Evolutionary conservation across 2,113 vertebrate genomes (phyloP).

Genomic region (Saguinus midas): DNA sequence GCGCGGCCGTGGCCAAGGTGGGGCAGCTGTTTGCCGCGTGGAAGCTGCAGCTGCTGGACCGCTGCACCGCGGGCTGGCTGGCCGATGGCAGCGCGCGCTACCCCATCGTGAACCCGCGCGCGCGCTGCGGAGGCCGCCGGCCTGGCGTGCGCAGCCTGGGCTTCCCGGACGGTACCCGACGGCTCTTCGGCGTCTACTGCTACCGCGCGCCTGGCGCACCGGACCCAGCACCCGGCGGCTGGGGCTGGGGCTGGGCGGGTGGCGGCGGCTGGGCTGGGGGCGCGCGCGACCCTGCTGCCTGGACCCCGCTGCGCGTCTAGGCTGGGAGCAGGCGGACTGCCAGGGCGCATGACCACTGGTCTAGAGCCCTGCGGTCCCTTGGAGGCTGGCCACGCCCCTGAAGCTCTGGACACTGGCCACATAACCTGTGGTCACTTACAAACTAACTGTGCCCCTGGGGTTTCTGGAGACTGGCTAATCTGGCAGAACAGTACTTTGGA

Average conservation of each 20-base stretch:
- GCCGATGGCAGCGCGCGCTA: constrained; percentile 95
- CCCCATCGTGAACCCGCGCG: constrained; percentile 94
- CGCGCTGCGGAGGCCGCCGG: constrained; percentile 91
- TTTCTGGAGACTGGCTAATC: not conserved
- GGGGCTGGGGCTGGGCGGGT: constrained; percentile 77
- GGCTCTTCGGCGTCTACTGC: constrained; percentile 95
- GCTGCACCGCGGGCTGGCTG: constrained; percentile 95
- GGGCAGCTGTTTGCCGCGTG: constrained; percentile 96
- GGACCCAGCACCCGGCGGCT: accelerated
- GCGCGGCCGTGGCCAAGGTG: constrained; percentile 89
- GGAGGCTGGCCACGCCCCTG: not conserved
- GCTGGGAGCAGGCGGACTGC: not conserved
- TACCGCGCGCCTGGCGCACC: constrained; percentile 76
- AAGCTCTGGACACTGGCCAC: not conserved
- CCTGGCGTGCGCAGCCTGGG: constrained; percentile 93
- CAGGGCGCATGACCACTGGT: not conserved
- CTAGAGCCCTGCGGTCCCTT: not conserved
- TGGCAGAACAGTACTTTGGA: not conserved
- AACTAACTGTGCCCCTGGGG: not conserved
- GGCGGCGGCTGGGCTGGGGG: constrained; percentile 70
- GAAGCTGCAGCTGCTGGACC: constrained; percentile 95
- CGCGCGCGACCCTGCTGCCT: constrained; percentile 27
- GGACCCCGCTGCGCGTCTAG: constrained; percentile 80
- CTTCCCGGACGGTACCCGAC: constrained; percentile 93
- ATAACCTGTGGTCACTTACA: not conserved